Evolutionary conservation across 2,888 invertebrate genomes (phyloP), one percentile per base, ranked within the genome.

Genomic region (Galerucella pusilla): DNA sequence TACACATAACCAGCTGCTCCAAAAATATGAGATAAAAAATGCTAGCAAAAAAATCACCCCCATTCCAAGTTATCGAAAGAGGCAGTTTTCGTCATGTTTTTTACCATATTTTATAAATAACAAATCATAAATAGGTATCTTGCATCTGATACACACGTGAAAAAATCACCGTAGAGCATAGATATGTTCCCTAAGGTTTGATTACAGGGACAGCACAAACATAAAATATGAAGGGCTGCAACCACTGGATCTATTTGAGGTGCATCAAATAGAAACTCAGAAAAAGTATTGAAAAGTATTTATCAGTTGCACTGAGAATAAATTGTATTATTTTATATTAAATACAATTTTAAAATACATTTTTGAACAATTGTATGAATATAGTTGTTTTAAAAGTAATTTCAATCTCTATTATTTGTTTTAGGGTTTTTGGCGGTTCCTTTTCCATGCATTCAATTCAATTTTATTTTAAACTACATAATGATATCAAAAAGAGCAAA

Each of bases 61-160:
- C 72, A 73, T 75, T 78, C 76, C 74, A 78, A 77, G 74, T 75
- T 80, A 80, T 77, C 73, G 65, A 69, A 76, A 70, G 61, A 72
- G 73, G 67, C 70, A 70, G 42, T 49, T 65, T 35, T 67, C 75
- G 73, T 75, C 71, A 68, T 74, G 74, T 76, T 74, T 74, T 76
- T 76, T 76, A 67, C 70, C 71, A 75, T 76, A 73, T 78, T 78
- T 78, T 79, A 80, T 77, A 77, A 78, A 80, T 79, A 80, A 78
- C 80, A 79, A 81, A 80, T 81, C 81, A 81, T 81, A 81, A 80
- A 80, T 80, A 80, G 78, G 80, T 81, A 78, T 75, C 73, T 74
- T 75, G 78, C 78, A 75, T 79, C 80, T 80, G 79, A 78, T 79
- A 77, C 77, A 77, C 76, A 70, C 76, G 80, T 76, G 77, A 80